phyloP scores from a whole-genome alignment of 2,797 vertebrate genomes.

The Discoglossus pictus region DNA sequence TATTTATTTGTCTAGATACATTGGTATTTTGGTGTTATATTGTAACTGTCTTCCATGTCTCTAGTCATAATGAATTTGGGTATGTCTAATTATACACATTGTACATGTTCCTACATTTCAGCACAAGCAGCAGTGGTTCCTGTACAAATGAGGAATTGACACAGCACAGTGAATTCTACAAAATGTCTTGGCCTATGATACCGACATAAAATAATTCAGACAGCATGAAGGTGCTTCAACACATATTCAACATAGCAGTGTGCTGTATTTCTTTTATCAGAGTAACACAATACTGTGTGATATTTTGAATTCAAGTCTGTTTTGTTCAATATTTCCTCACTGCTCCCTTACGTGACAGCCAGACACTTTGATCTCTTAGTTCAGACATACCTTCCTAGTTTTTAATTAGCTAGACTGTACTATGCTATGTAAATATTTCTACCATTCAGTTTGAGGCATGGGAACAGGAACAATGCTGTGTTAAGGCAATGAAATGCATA shows the following conservation, averaged over 20 bases:
- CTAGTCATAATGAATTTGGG: no score
- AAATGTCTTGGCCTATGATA: no score
- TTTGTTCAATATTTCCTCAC: slow-evolving; percentile 23
- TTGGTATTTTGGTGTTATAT: no score
- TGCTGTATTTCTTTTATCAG: slow-evolving; percentile 18
- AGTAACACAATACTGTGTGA: slow-evolving; percentile 26
- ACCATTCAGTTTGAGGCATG: slow-evolving; percentile 43
- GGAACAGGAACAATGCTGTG: slow-evolving; percentile 44
- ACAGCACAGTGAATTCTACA: no score
- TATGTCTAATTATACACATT: no score
- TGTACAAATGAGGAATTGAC: no score
- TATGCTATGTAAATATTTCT: slow-evolving; percentile 49
- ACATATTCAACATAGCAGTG: not conserved
- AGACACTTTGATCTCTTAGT: slow-evolving; percentile 20
- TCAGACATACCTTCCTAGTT: slow-evolving; percentile 16
- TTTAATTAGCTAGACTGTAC: slow-evolving; percentile 44
- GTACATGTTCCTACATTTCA: no score
- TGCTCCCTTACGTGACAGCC: slow-evolving; percentile 29
- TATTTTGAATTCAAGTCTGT: slow-evolving; percentile 41
- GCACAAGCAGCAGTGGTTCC: no score
- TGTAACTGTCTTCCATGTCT: no score
- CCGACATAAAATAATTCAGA: not conserved
- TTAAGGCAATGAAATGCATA: slow-evolving; percentile 49
- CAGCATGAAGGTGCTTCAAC: not conserved
- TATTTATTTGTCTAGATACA: no score